Evolutionary conservation across 2,888 invertebrate genomes (phyloP).

Genomic region (Drosophila prostipennis): DNA sequence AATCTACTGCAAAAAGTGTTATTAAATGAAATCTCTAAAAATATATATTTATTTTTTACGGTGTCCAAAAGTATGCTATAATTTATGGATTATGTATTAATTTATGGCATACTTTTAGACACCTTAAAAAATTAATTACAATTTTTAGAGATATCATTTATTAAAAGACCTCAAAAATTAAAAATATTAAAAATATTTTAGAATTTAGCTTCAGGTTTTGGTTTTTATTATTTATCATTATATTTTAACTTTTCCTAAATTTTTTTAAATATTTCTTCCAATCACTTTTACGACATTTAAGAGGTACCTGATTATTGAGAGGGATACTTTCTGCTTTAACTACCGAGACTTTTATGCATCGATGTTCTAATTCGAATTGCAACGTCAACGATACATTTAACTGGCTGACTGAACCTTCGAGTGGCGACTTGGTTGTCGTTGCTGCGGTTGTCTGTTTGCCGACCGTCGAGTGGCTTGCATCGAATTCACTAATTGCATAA

Average conservation of each 20-base stretch:
- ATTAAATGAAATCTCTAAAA: too few species aligned
- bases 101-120: not conserved
- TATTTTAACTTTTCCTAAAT: too few species aligned
- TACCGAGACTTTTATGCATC: constrained; percentile 4
- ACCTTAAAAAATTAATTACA: not conserved
- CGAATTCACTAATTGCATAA: constrained; percentile 82
- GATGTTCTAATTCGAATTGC: constrained; percentile 52
- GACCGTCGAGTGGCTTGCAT: constrained; percentile 68
- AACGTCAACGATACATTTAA: constrained; percentile 75
- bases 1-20: too few species aligned
- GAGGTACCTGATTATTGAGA: not conserved
- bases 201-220: not conserved
- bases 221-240: not conserved
- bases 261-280: too few species aligned
- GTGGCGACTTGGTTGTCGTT: constrained; percentile 46
- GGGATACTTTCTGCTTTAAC: constrained; percentile 2
- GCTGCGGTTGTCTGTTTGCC: constrained; percentile 63
- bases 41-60: too few species aligned
- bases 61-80: too few species aligned
- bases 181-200: too few species aligned
- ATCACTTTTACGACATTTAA: not conserved
- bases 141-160: not conserved
- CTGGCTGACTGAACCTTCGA: constrained; percentile 64
- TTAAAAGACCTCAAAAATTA: too few species aligned
- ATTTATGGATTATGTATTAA: too few species aligned